Evolutionary conservation across 2,797 vertebrate genomes (phyloP).

Genomic region (Acanthornis magna): DNA sequence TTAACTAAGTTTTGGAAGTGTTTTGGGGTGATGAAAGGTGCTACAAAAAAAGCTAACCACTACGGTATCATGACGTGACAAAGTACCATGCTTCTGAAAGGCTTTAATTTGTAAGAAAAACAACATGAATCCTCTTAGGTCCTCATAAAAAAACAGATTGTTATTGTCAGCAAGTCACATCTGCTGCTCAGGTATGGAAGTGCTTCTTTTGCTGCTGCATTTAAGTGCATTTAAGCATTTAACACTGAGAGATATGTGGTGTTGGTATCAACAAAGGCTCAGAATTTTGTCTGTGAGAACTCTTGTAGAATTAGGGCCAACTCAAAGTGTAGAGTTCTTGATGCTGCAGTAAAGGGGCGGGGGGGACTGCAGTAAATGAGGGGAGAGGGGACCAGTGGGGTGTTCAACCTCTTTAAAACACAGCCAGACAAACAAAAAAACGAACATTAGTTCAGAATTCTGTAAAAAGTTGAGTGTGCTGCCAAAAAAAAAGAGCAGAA

Average conservation of each 20-base stretch:
- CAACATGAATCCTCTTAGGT: not conserved
- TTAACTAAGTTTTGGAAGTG: constrained; percentile 15
- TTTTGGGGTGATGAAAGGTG: not conserved
- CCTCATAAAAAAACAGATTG: not conserved
- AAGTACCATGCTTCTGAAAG: not conserved
- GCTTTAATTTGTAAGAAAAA: not conserved
- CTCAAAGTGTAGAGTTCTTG: not conserved
- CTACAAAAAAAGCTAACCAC: not conserved
- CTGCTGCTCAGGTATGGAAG: not conserved
- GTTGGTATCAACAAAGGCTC: not conserved
- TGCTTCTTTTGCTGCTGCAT: not conserved
- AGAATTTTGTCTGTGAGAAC: not conserved
- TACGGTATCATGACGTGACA: not conserved
- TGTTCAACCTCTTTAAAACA: not conserved
- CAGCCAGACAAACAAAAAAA: not conserved
- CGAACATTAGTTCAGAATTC: not conserved
- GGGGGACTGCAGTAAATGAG: not conserved
- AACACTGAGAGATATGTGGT: not conserved
- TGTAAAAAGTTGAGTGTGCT: not conserved
- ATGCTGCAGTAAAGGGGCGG: not conserved
- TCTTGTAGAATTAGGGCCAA: not conserved
- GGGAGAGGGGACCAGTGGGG: not conserved
- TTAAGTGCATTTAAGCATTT: not conserved
- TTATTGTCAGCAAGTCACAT: not conserved
- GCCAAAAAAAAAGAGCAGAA: not conserved